These are phyloP conservation scores for Ceratina australensis DNA, from an alignment of 1,140 invertebrate species.

Conservation along the genomic window DNA sequence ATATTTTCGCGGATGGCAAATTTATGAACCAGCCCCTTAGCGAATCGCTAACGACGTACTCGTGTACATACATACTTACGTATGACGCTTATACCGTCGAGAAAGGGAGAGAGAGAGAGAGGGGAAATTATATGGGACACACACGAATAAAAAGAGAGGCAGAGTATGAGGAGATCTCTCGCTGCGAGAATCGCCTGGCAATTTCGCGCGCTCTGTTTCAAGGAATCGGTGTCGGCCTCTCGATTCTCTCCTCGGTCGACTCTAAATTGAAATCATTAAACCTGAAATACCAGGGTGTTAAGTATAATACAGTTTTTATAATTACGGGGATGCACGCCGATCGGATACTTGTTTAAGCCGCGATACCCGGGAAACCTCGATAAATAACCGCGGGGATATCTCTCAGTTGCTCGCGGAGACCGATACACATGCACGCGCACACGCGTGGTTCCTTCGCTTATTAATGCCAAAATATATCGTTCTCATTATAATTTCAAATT, in stretches of 20 bases:
- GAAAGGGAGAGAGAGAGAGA: slow-evolving; percentile 16
- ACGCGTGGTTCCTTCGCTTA: slow-evolving; percentile 14
- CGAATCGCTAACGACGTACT: slow-evolving; percentile 63
- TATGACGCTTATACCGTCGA: slow-evolving; percentile 25
- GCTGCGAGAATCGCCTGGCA: slow-evolving; percentile 62
- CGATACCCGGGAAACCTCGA: slow-evolving; percentile 7
- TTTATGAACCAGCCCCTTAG: slow-evolving; percentile 66
- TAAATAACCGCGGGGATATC: slow-evolving; percentile 10
- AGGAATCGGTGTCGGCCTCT: slow-evolving; percentile 49
- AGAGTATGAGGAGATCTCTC: slow-evolving; percentile 60
- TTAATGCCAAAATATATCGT: slow-evolving; percentile 39
- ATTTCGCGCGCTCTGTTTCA: slow-evolving; percentile 58
- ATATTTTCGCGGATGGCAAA: slow-evolving; percentile 74
- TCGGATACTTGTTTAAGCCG: background rate
- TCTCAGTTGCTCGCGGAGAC: slow-evolving; percentile 19
- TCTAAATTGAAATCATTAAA: slow-evolving; percentile 56
- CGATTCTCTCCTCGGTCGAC: slow-evolving; percentile 7
- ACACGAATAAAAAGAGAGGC: background rate
- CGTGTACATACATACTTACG: slow-evolving; percentile 50
- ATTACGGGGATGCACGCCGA: slow-evolving; percentile 20
- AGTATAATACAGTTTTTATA: slow-evolving; percentile 29
- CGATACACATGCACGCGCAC: slow-evolving; percentile 20
- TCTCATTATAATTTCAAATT: slow-evolving; percentile 37
- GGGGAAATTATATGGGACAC: slow-evolving; percentile 11
- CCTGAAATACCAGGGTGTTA: slow-evolving; percentile 44